Conservation (phyloP, 2,113 vertebrate species). For the Phylloscopus trochilus region DNA sequence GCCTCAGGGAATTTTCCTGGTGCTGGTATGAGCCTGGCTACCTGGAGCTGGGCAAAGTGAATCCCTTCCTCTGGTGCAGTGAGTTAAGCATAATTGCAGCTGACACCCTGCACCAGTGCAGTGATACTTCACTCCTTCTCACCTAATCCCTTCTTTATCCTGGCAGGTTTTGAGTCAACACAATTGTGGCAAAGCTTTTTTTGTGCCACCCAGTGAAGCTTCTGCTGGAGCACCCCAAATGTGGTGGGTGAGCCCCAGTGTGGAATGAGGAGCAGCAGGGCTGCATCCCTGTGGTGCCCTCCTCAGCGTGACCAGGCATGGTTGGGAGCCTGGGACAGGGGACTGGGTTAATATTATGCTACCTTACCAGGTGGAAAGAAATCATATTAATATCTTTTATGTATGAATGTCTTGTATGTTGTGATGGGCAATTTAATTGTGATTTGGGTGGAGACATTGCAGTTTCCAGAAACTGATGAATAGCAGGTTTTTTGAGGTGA, state of each 20-base stretch:
- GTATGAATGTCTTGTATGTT: not conserved
- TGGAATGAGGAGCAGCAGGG: not conserved
- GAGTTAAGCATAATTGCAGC: not conserved
- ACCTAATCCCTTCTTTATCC: not conserved
- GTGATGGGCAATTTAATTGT: constrained; percentile 21
- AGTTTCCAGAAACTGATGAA: constrained; percentile 44
- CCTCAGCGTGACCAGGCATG: not conserved
- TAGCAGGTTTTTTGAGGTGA: constrained; percentile 48
- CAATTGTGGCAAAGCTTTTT: not conserved
- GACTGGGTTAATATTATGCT: not conserved
- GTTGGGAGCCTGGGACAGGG: not conserved
- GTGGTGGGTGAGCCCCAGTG: not conserved
- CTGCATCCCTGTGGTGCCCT: not conserved
- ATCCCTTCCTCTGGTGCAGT: not conserved
- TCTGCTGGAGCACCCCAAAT: not conserved
- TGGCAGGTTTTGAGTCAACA: not conserved
- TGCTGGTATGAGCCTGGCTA: not conserved
- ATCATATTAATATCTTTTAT: not conserved
- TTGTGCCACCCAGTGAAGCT: not conserved
- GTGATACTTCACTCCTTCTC: constrained; percentile 22
- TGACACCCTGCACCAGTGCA: not conserved
- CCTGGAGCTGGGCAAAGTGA: not conserved
- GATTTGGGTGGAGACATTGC: constrained; percentile 22
- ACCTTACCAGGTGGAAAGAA: not conserved
- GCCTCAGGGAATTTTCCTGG: not conserved